Percentiles rank a stretch among this genome's conserved stretches.
phyloP scores from a whole-genome alignment of 1,140 invertebrate species.

The Periplaneta americana region DNA sequence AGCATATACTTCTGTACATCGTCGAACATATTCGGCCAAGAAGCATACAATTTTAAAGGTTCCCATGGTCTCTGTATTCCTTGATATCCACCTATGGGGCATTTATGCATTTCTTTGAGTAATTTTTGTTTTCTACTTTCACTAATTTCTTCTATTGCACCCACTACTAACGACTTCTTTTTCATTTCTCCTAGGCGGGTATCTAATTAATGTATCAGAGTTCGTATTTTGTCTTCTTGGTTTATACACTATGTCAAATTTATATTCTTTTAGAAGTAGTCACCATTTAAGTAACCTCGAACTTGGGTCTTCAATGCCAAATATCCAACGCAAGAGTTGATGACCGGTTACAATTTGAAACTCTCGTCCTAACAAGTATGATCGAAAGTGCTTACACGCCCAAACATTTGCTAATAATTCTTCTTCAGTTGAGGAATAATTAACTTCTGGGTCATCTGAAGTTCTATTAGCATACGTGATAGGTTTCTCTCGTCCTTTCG shows the following conservation, averaged over 20 bases:
- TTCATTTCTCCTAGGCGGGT: too few species aligned
- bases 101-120: constrained; percentile 27
- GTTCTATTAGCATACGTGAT: constrained; percentile 15
- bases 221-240: constrained; percentile 34
- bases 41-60: constrained; percentile 27
- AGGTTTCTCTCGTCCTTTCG: constrained; percentile 4
- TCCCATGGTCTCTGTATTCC: constrained; percentile 30
- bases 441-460: constrained; percentile 20
- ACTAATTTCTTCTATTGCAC: too few species aligned
- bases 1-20: constrained; percentile 29
- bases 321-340: constrained; percentile 1
- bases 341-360: constrained; percentile 31
- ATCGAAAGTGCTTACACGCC: constrained; percentile 18
- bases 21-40: constrained; percentile 29
- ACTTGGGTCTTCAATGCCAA: constrained; percentile 21
- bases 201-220: constrained; percentile 30
- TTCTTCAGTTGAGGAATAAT: constrained; percentile 30
- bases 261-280: constrained; percentile 15
- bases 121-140: constrained; percentile 19
- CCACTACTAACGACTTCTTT: too few species aligned
- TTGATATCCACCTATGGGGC: constrained; percentile 27
- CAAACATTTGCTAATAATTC: constrained; percentile 29
- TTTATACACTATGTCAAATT: constrained; percentile 31
- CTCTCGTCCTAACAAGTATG: constrained; percentile 32
- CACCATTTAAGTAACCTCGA: constrained; percentile 20